These are phyloP conservation scores for Nasonia oneida DNA, from an alignment of 2,888 invertebrate species.

Conservation along the genomic window DNA sequence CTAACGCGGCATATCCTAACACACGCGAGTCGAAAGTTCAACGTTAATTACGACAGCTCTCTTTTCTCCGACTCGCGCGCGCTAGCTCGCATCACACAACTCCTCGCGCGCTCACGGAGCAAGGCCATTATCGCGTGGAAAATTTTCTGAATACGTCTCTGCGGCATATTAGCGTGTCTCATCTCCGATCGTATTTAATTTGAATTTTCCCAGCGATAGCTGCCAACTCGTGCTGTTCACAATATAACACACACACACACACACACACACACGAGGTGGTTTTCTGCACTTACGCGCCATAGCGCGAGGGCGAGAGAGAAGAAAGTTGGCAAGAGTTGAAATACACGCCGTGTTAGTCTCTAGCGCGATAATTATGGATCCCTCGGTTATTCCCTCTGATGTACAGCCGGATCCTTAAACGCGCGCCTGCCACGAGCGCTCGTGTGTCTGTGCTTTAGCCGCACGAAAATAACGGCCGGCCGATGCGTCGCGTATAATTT, in stretches of 20 bases:
- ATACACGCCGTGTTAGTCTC: background rate
- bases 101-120: background rate
- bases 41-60: slow-evolving; percentile 58
- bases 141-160: slow-evolving; percentile 54
- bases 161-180: slow-evolving; percentile 47
- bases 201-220: slow-evolving; percentile 51
- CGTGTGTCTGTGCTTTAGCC: background rate
- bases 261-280: background rate
- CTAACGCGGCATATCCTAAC: no score
- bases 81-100: no score
- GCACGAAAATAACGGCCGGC: slow-evolving; percentile 19
- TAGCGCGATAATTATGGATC: slow-evolving; percentile 58
- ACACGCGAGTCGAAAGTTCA: slow-evolving; percentile 48
- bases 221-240: slow-evolving; percentile 44
- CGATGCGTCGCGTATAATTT: background rate
- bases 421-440: background rate
- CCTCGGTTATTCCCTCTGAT: slow-evolving; percentile 9
- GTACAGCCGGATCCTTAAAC: slow-evolving; percentile 49
- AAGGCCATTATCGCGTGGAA: slow-evolving; percentile 47
- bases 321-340: slow-evolving; percentile 60
- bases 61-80: slow-evolving; percentile 31
- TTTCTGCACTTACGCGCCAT: slow-evolving; percentile 27
- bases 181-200: slow-evolving; percentile 61
- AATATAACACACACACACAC: background rate
- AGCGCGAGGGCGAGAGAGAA: slow-evolving; percentile 20